A percentile compares a stretch with the other conserved stretches of the same genome.
phyloP scores from a whole-genome alignment of 2,797 vertebrate species.

The Mustela erminea region DNA sequence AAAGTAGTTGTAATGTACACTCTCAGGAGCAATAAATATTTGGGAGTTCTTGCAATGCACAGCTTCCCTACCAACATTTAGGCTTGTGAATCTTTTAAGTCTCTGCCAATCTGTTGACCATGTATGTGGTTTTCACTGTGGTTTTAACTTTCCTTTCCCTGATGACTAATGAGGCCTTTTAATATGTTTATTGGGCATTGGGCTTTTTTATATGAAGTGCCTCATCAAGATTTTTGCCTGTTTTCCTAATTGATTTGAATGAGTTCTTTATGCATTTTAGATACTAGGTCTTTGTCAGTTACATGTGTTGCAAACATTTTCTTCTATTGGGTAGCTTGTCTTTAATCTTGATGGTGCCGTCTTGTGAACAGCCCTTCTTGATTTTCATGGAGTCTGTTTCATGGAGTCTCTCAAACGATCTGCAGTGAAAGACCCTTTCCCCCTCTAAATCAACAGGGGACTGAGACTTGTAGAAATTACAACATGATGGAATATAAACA shows the following conservation, averaged over 20 bases:
- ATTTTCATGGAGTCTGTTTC: background rate
- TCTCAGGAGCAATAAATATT: background rate
- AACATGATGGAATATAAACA: background rate
- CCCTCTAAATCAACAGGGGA: background rate
- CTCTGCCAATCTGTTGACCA: background rate
- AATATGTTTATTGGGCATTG: background rate
- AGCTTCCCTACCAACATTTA: background rate
- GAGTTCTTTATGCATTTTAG: conserved; percentile 35
- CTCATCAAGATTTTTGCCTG: background rate
- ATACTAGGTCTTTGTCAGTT: conserved; percentile 40
- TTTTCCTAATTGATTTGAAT: conserved; percentile 50
- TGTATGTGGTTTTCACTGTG: background rate
- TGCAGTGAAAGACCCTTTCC: background rate
- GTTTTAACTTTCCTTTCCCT: conserved; percentile 44
- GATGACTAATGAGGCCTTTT: conserved; percentile 49
- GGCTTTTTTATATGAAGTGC: conserved; percentile 31
- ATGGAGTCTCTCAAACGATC: conserved; percentile 6
- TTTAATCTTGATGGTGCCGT: background rate
- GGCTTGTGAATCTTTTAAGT: background rate
- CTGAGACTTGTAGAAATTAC: conserved; percentile 25
- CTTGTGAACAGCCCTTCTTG: background rate
- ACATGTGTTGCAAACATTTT: background rate
- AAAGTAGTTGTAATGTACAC: background rate
- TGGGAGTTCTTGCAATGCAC: background rate
- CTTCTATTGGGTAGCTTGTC: background rate